These are phyloP conservation scores for Ostrea denselamellosa DNA, from an alignment of 1,140 invertebrate genomes.

Conservation along the genomic window DNA sequence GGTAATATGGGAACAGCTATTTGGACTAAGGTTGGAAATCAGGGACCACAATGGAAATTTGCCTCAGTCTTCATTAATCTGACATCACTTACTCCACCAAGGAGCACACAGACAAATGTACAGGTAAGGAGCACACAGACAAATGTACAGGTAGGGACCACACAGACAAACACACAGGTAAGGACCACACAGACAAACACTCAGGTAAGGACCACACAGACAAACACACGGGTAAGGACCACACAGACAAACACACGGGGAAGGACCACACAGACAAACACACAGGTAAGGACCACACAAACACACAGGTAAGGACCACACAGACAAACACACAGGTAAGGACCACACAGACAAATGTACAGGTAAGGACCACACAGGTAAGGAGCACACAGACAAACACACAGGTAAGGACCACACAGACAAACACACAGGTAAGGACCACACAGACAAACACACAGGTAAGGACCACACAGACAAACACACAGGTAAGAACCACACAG, in stretches of 20 bases:
- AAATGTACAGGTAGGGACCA: no score
- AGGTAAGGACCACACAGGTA: constrained; percentile 52
- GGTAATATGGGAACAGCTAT: constrained; percentile 58
- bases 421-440: no score
- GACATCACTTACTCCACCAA: constrained; percentile 55
- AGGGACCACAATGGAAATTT: constrained; percentile 73
- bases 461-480: constrained; percentile 34
- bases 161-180: no score
- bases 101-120: constrained; percentile 44
- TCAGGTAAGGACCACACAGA: no score
- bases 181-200: no score
- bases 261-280: background rate
- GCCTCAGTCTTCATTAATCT: constrained; percentile 65
- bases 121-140: constrained; percentile 49
- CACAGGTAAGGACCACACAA: no score
- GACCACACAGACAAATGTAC: constrained; percentile 44
- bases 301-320: no score
- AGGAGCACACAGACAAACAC: background rate
- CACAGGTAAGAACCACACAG: constrained; percentile 52
- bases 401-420: no score
- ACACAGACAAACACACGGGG: no score
- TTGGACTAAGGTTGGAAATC: constrained; percentile 70
- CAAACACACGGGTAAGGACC: constrained; percentile 57
- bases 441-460: no score
- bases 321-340: background rate